Base-by-base conservation (phyloP, 2,888 invertebrate genomes). In the Bombyx huttoni region DNA sequence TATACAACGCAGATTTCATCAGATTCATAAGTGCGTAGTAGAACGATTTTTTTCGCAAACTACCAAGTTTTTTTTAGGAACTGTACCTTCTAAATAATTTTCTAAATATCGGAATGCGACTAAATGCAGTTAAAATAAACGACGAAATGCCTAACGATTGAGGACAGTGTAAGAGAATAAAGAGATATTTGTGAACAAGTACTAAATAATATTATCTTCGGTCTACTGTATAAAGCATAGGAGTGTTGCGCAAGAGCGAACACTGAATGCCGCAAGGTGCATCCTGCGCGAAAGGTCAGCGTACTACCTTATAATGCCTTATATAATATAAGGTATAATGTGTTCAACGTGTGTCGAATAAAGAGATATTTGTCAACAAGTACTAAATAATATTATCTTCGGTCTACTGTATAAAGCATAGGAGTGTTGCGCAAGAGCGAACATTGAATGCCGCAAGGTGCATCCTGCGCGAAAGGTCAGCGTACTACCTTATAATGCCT, bases 391-490 rank as follows among this genome's bases (percentile, higher is more conserved):
- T 54, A 51, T 40, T 8, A 8, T 40, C 12, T 12, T 7, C 40
- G 9, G 40, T 40, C 8, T 71, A 75, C 69, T 68, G 75, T 24
- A 5, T 24, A 81, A 78, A 75, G 64, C 71, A 77, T 75, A 71
- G 59, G 56, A 61, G 55, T 59, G 60, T 75, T 76, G 73, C 70
- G 69, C 72, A 76, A 76, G 64, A 63, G 65, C 66, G 58, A 58
- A 59, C 57, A 53, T 56, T 53, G 54, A 48, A 46, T 55, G 61
- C 64, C 62, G 75, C 69, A 74, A 82, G 78, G 78, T 80, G 70
- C 79, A 82, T 83, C 81, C 78, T 79, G 78, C 55, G 63, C 68
- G 64, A 87, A 87, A 87, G 87, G 85, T 87, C 84, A 76, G 54
- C 53, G 56, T 60, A 62, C 62, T 56, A 62, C 53, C 65, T 77